Conservation (phyloP, 1,140 invertebrate species). For the Drosophila subobscura region DNA sequence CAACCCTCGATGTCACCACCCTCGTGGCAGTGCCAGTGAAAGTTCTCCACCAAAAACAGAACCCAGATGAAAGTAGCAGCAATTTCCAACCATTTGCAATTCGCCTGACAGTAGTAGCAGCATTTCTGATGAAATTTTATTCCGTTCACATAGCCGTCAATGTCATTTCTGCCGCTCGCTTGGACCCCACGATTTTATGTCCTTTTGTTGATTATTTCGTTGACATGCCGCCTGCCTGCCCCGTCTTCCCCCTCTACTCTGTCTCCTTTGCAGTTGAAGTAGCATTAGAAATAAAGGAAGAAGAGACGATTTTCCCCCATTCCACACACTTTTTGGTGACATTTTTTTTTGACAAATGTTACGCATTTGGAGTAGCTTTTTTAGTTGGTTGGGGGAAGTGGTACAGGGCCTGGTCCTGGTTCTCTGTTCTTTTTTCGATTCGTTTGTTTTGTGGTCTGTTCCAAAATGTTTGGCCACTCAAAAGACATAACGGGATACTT, state of each 20-base stretch:
- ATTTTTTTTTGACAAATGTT: constrained; percentile 24
- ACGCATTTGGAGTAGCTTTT: background rate
- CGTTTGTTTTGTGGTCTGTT: background rate
- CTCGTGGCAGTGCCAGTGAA: constrained; percentile 55
- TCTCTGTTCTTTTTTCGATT: background rate
- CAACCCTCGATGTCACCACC: constrained; percentile 7
- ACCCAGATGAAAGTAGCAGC: constrained; percentile 75
- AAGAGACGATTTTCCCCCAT: too few species aligned
- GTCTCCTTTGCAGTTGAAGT: constrained; percentile 7
- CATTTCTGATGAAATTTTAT: constrained; percentile 79
- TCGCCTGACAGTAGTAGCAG: constrained; percentile 65
- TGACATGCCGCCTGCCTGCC: constrained; percentile 50
- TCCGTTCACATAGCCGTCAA: constrained; percentile 77
- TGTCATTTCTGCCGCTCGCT: constrained; percentile 76
- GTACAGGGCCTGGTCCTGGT: too few species aligned
- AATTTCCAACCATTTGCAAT: constrained; percentile 76
- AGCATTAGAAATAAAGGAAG: constrained; percentile 5
- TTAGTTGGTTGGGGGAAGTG: background rate
- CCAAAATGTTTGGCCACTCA: background rate
- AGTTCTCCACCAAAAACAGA: constrained; percentile 58
- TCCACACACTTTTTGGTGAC: constrained; percentile 1
- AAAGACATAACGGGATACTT: too few species aligned
- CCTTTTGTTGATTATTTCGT: constrained; percentile 79
- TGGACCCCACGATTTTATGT: constrained; percentile 48
- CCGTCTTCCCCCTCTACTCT: background rate